Evolutionary conservation across 2,113 vertebrate genomes (phyloP), one percentile per base, ranked within the genome.

Genomic region (Chiloscyllium plagiosum): DNA sequence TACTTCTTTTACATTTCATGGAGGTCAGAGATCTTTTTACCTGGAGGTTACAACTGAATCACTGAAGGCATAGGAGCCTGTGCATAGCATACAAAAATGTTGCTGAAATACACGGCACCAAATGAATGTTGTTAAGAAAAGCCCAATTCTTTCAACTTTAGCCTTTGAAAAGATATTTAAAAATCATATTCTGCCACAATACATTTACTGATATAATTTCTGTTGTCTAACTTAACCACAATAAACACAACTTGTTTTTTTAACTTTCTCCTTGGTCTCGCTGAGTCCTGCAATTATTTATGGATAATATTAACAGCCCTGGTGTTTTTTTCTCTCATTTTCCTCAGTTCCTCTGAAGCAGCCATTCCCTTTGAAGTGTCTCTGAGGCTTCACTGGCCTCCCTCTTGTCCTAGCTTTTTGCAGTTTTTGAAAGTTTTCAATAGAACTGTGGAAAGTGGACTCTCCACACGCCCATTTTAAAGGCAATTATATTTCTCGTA

Each of bases 1-100:
- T 72, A 10, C 17, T 70, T 70, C 52, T 69, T 72, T 42, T 66
- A 61, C 52, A 33, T 33, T 26, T 95, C 52, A 95, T 29, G 52
- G 72, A 95, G 42, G 42, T 95, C 94, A 95, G 69, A 76, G 69
- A 95, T 33, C 90, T 94, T 94, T 61, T 47, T 24, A 94, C 93
- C 68, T 72, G 22, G 93, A 94, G 33, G 37, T n/a, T 47, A 76
- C 42, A 61, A 95, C 42, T 95, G 68, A 69, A 68, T 19, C 61
- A 94, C 17, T 68, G 42, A 94, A 94, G 20, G 20, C 68, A 24
- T 68, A 13, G 17, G 3, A 29, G 42, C 50, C 17, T 52, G 42
- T 72, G 47, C 93, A 95, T 10, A 65, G 61, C 89, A 29, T 50
- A 95, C 37, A 95, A 33, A 95, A 2, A 5, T 94, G 22, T 47